phyloP scores from a whole-genome alignment of 2,888 invertebrate genomes.

The Dasysyrphus tricinctus region DNA sequence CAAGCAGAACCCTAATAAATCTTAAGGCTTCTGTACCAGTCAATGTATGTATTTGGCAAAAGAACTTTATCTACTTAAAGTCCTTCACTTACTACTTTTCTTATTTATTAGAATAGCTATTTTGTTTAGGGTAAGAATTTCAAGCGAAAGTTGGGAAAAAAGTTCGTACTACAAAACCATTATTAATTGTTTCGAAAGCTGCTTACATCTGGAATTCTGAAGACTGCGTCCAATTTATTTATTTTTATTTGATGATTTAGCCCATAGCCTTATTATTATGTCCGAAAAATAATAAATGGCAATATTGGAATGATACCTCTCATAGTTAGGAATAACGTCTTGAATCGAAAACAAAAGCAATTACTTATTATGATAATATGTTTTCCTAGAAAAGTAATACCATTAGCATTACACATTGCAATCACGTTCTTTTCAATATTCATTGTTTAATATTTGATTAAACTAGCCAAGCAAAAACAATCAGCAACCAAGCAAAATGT shows the following conservation, averaged over 20 bases:
- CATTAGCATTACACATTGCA: constrained; percentile 10
- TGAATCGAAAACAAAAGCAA: constrained; percentile 1
- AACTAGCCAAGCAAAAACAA: constrained; percentile 3
- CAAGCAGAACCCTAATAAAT: background rate
- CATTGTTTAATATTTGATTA: constrained; percentile 51
- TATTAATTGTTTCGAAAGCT: constrained; percentile 7
- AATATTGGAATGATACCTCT: background rate
- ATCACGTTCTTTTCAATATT: constrained; percentile 45
- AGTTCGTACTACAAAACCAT: background rate
- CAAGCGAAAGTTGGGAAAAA: background rate
- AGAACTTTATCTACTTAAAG: too few relatives aligned
- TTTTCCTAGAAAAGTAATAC: background rate
- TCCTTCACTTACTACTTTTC: too few relatives aligned
- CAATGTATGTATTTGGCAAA: too few relatives aligned
- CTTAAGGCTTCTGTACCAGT: too few relatives aligned
- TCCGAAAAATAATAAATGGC: background rate
- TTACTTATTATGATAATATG: constrained; percentile 9
- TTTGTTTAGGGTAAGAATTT: too few relatives aligned
- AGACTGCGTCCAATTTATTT: constrained; percentile 3
- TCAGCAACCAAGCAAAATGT: constrained; percentile 12
- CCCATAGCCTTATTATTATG: background rate
- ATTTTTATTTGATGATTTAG: background rate
- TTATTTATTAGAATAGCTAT: too few relatives aligned
- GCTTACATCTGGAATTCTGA: background rate
- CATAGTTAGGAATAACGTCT: background rate